These are phyloP conservation scores for Aculops lycopersici DNA, from an alignment of 1,140 invertebrate species.

Conservation along the genomic window DNA sequence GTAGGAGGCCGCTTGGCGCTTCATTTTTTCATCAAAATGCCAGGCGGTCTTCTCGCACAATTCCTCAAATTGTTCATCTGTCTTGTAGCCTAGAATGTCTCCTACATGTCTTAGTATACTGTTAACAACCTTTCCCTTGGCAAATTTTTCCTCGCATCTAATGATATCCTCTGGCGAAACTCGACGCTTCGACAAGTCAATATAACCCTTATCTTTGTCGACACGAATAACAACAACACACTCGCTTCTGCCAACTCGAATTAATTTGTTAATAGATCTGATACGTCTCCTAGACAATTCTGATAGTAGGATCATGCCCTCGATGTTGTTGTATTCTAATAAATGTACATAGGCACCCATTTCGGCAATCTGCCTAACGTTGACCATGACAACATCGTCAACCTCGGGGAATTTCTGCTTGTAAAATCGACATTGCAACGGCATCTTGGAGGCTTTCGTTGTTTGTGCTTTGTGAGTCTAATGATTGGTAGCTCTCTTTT, in stretches of 20 bases:
- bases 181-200: slow-evolving; percentile 92
- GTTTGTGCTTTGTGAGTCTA: too few species aligned
- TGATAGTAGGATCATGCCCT: slow-evolving; percentile 59
- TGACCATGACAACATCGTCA: slow-evolving; percentile 98
- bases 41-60: slow-evolving; percentile 92
- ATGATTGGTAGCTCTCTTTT: too few species aligned
- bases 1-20: slow-evolving; percentile 74
- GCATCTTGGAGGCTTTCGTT: slow-evolving; percentile 25
- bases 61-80: slow-evolving; percentile 66
- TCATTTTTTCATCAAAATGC: slow-evolving; percentile 91
- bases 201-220: slow-evolving; percentile 98
- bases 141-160: slow-evolving; percentile 89
- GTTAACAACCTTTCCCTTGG: slow-evolving; percentile 88
- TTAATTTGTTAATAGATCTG: slow-evolving; percentile 93
- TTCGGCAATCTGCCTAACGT: slow-evolving; percentile 85
- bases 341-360: slow-evolving; percentile 98
- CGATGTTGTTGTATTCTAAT: slow-evolving; percentile 93
- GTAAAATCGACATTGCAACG: slow-evolving; percentile 85
- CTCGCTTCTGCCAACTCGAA: slow-evolving; percentile 88
- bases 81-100: slow-evolving; percentile 62
- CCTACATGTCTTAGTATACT: slow-evolving; percentile 88
- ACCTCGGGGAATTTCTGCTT: slow-evolving; percentile 87
- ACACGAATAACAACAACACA: slow-evolving; percentile 97
- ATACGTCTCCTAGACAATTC: slow-evolving; percentile 92
- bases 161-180: slow-evolving; percentile 89